Percentiles rank a stretch among this genome's conserved stretches.
Conservation (phyloP, 1,140 invertebrate species). For the Fopius arisanus region DNA sequence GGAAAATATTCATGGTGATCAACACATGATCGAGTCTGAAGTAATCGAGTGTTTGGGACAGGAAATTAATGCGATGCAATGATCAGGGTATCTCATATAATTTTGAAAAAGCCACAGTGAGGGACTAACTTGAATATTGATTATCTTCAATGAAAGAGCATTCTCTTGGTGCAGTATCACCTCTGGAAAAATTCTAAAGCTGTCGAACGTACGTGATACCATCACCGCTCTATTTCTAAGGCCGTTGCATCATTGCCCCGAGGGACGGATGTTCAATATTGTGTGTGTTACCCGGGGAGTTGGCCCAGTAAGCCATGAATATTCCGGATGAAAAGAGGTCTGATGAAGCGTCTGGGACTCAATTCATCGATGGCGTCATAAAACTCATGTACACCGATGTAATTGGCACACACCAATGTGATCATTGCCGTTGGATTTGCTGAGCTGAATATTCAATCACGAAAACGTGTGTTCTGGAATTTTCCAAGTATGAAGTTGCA, state of each 20-base stretch:
- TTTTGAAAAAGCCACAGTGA: too few species aligned
- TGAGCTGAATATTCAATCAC: neutral
- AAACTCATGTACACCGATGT: neutral
- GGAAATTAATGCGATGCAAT: too few species aligned
- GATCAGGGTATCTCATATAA: too few species aligned
- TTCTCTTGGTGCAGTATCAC: neutral
- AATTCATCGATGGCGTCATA: neutral
- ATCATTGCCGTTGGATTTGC: neutral
- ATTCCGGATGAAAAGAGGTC: neutral
- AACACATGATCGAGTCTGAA: too few species aligned
- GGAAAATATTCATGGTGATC: too few species aligned
- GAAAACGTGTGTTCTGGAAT: neutral
- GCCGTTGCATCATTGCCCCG: neutral
- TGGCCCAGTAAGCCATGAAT: neutral
- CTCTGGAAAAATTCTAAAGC: neutral
- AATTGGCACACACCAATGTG: neutral
- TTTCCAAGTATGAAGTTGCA: too few species aligned
- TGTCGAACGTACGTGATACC: neutral
- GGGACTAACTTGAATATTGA: neutral
- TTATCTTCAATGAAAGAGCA: neutral
- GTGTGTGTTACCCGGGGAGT: neutral
- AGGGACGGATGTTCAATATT: neutral
- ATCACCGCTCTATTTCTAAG: neutral
- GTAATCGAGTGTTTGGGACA: too few species aligned
- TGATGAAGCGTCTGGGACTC: neutral